These are phyloP conservation scores for Pristionchus japonicus DNA, from an alignment of 2,888 invertebrate genomes.

Conservation along the genomic window DNA sequence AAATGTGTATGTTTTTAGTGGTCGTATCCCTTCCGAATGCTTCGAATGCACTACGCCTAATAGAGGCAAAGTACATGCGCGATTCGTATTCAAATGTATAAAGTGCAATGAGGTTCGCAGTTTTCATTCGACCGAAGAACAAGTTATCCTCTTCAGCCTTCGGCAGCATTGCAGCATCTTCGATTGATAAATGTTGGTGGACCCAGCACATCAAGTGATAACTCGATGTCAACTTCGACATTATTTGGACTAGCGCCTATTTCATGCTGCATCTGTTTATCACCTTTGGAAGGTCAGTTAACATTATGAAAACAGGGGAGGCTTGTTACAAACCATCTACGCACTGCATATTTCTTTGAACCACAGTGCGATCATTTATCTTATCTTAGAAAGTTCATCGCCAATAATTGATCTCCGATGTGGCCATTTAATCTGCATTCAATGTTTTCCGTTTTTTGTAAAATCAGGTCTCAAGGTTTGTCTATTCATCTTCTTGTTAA, in stretches of 20 bases:
- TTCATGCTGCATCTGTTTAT: conserved; percentile 28
- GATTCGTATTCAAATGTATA: conserved; percentile 45
- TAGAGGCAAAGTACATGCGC: background rate
- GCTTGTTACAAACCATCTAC: background rate
- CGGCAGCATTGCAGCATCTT: conserved; percentile 7
- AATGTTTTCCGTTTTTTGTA: conserved; percentile 16
- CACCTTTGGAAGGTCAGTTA: background rate
- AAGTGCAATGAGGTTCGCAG: conserved; percentile 37
- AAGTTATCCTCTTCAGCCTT: conserved; percentile 17
- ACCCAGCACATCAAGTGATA: background rate
- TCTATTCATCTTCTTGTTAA: too few relatives aligned
- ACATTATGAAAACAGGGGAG: background rate
- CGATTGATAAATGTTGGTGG: background rate
- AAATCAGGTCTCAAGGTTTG: conserved; percentile 10
- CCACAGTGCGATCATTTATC: too few relatives aligned
- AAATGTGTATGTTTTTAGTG: background rate
- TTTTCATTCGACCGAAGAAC: background rate
- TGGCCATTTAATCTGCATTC: conserved; percentile 12
- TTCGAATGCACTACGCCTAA: background rate
- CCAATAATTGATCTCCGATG: conserved; percentile 7
- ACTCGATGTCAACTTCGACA: background rate
- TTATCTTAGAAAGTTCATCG: too few relatives aligned
- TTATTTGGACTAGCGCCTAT: background rate
- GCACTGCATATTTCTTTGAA: background rate
- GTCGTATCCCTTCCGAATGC: background rate